Evolutionary conservation across 1,140 invertebrate genomes (phyloP), one percentile per base, ranked within the genome.

Genomic region (Wasmannia auropunctata): DNA sequence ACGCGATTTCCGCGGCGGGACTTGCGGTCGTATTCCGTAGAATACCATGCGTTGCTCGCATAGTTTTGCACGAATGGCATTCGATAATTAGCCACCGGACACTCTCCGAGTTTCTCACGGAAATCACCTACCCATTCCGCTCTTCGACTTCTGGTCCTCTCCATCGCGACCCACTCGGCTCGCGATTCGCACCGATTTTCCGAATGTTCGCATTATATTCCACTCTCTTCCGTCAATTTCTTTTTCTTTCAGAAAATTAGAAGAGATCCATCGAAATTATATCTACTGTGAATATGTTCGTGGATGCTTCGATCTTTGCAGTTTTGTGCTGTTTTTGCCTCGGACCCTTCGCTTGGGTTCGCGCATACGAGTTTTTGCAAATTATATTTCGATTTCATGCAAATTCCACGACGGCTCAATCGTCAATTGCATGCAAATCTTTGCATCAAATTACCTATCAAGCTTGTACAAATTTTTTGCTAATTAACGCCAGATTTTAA

Each of bases 11-110:
- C 37, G 49, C 5, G 65, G 65, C 37, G 28, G 43, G 79, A 72
- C 22, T 81, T 70, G 79, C 19, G 79, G 79, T 56, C 19, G 51
- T 56, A 81, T 72, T 67, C 51, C 65, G 19, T 67, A 56, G 65
- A 56, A 81, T 81, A 70, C 79, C 65, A 14, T 56, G n/a, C 79
- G 34, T 43, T 19, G 65, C 51, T 81, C 65, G 79, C 79, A 81
- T 81, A 81, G 51, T 56, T 72, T 46, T 37, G 79, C 37, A 22
- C 63, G 11, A 54, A 81, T 56, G 79, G 79, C 56, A 81, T 81
- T 81, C 79, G 49, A 81, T 81, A 81, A 81, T 81, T 81, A 81
- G 49, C 34, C 65, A 31, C 25, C 65, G 65, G 49, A 69, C 34
- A 72, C 34, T 65, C 65, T 40, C 10, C 11, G 34, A 72, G 65